Base-by-base conservation (phyloP, 2,797 vertebrate genomes). In the Myoxocephalus aenaeus region DNA sequence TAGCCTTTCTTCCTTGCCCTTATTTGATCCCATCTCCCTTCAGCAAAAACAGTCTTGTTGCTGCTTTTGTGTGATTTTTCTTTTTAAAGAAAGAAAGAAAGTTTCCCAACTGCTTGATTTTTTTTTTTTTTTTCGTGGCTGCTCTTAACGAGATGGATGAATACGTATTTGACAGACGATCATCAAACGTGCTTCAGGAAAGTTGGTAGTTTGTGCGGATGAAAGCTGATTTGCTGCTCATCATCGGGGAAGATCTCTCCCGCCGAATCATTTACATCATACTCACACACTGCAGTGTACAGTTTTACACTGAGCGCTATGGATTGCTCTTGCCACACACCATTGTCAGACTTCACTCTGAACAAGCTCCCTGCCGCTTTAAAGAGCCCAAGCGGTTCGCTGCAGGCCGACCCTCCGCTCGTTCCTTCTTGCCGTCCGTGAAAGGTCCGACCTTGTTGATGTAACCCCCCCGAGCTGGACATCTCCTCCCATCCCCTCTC, bases 11-110 rank as follows among this genome's bases (percentile, higher is more conserved):
- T 57, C 18, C 46, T 29, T 79, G 79, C 40, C 75, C 79, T 85
- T 7, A 40, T 84, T 78, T 89, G 77, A 88, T 87, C 85, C 67
- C 54, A 29, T 66, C 58, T 51, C 48, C 56, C 77, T 70, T 78
- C 65, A 70, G 84, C 58, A 62, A 75, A 54, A 85, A 73, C 61
- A 61, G 48, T 76, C 61, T 71, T 1, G 17, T 66, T 59, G 72
- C 48, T 22, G n/a, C 76, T 66, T 66, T 46, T 42, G 72, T 70
- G 58, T 61, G 34, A 18, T 53, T 25, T 9, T 5, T 5, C 14
- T 22, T 25, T 82, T 64, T 67, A 32, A 4, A 32, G 36, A 69
- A 72, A 38, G 59, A 54, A 70, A 44, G 29, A 54, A 56, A 58
- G 44, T 46, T 58, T 57, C 14, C 38, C 12, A 6, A 27, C 11